Evolutionary conservation across 2,113 vertebrate species (phyloP), one percentile per base, ranked within the genome.

Genomic region (Poeciliopsis prolifica): DNA sequence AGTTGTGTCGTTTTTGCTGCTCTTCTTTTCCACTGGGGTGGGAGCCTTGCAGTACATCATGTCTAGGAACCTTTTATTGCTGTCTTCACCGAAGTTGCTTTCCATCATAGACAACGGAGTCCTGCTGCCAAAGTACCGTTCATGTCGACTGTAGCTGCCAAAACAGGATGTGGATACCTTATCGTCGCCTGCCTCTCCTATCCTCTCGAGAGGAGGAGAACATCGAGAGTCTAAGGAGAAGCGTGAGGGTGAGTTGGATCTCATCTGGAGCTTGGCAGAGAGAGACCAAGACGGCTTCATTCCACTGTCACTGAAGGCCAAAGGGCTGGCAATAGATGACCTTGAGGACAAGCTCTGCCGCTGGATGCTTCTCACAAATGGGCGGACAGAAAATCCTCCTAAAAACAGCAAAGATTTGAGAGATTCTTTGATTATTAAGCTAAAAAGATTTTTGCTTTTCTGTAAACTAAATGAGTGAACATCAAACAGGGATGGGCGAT

Each of bases 381-480:
- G 98, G 0, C 97, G 96, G 9, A 97, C 95, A 0, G 98, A 98
- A 92, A 99, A 99, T 35, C 98, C 98, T 82, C 98, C 98, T 97
- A 35, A 37, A 81, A 78, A 69, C 8, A 74, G 61, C 42, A 0
- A 72, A 65, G 70, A 1, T 60, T 81, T 74, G 29, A 0, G n/a
- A 9, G 3, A 5, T 44, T 14, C 5, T 6, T 61, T 62, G 24
- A 22, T 22, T 0, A 24, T 61, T 3, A 5, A 24, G 29, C 10
- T 19, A 30, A 2, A 40, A 44, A 13, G 24, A n/a, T 37, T 3
- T 37, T 37, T 11, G 35, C 3, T 37, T 37, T 37, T 37, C 2
- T 10, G 11, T 22, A 22, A 54, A 54, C 17, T 54, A 58, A 7
- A 19, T n/a, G 51, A 24, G 22, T 10, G 1, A 58, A 58, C 10